These are phyloP conservation scores for Morpho helenor DNA, from an alignment of 2,888 invertebrate species.

Conservation along the genomic window DNA sequence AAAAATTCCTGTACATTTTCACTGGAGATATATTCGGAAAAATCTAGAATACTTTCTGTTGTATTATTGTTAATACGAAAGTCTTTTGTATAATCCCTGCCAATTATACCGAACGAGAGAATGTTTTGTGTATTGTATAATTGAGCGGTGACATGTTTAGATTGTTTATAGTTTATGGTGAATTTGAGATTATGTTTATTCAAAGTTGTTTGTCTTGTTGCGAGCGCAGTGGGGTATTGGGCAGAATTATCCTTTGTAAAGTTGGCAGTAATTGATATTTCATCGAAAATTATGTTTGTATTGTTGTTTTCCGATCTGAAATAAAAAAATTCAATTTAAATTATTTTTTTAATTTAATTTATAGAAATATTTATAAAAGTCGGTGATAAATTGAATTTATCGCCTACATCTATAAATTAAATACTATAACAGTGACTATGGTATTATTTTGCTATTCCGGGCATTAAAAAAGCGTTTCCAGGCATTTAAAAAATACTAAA, in stretches of 20 bases:
- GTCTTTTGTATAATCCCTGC: constrained; percentile 48
- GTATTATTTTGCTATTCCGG: no score
- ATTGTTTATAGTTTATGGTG: constrained; percentile 20
- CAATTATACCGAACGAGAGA: constrained; percentile 48
- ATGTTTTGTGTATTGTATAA: constrained; percentile 35
- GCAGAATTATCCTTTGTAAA: constrained; percentile 38
- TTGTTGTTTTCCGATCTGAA: constrained; percentile 44
- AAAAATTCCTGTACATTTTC: constrained; percentile 56
- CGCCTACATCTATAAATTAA: no score
- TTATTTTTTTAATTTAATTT: not conserved
- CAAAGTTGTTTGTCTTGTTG: constrained; percentile 30
- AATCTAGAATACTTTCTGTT: constrained; percentile 31
- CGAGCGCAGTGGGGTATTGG: constrained; percentile 50
- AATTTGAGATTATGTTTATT: constrained; percentile 33
- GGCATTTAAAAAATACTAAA: no score
- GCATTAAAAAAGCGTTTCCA: no score
- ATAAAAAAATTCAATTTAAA: constrained; percentile 8
- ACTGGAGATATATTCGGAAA: constrained; percentile 46
- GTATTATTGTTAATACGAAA: constrained; percentile 22
- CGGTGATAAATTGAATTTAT: no score
- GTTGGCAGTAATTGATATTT: constrained; percentile 44
- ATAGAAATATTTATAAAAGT: no score
- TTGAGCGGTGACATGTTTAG: constrained; percentile 37
- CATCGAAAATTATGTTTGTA: constrained; percentile 44
- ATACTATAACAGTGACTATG: no score